Base-by-base conservation (phyloP, 2,113 vertebrate species). In the Bolborhynchus lineola region DNA sequence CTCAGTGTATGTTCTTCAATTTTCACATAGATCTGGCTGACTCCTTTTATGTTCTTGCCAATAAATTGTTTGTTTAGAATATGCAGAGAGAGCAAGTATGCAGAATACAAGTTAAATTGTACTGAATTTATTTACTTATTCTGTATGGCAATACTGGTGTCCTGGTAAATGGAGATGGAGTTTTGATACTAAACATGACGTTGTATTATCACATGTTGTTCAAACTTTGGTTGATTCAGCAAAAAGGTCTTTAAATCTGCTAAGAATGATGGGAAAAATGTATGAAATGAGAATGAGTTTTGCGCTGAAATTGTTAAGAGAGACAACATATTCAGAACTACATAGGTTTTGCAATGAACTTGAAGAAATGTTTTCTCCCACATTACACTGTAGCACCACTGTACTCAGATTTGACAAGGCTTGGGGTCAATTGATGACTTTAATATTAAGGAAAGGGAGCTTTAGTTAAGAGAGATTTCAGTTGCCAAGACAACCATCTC, bases 401-500 rank as follows among this genome's bases (percentile, higher is more conserved):
- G 37, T 67, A 67, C 5, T 78, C 70, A 26, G 8, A 47, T 82
- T 86, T 57, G 14, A 18, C 88, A 81, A 63, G 23, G 53, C 33
- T 55, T 31, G 19, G 19, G 63, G 49, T 80, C 79, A 90, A 75
- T 7, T 59, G 47, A 53, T 86, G 8, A 49, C 57, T 92, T 88
- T 75, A 82, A 41, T 68, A 31, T 78, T 89, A 83, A 50, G 42
- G 37, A 92, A 82, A 67, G 3, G 25, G 39, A 90, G 6, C 33
- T 88, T 83, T 70, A 76, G 59, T 74, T 78, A 60, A 33, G 24
- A 39, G 23, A 1, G 2, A 46, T 57, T 84, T 88, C 39, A 16
- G 89, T 95, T 93, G 77, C 91, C 86, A 75, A 71, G 94, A 67
- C 91, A 95, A 91, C 80, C n/a, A 39, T 75, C 50, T 86, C 77